Conservation (phyloP, 2,113 vertebrate genomes). For the Chascanopsetta lugubris region DNA sequence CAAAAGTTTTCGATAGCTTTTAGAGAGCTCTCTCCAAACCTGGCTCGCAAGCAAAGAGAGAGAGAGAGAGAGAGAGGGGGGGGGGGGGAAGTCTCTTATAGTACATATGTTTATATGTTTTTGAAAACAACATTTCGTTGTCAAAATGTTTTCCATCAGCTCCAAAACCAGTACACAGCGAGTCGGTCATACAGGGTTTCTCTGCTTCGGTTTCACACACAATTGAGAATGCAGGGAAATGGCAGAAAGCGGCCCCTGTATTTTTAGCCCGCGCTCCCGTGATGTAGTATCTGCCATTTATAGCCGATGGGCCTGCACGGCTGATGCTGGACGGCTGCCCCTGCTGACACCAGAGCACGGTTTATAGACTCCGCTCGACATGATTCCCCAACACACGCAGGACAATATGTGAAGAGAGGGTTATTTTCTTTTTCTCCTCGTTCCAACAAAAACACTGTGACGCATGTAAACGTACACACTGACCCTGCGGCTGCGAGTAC, state of each 20-base stretch:
- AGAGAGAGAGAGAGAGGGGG: slow-evolving; percentile 7
- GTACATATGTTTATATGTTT: slow-evolving; percentile 7
- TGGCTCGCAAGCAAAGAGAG: slow-evolving; percentile 29
- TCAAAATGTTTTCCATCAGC: slow-evolving; percentile 27
- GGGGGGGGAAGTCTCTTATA: slow-evolving; percentile 24
- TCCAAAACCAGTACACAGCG: slow-evolving; percentile 42
- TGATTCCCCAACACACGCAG: background rate
- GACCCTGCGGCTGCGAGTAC: background rate
- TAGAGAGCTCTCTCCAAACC: slow-evolving; percentile 58
- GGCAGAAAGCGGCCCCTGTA: slow-evolving; percentile 48
- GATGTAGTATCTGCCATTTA: slow-evolving; percentile 68
- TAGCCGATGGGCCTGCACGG: slow-evolving; percentile 57
- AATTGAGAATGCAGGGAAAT: slow-evolving; percentile 67
- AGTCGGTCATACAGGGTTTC: background rate
- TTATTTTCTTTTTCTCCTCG: too few relatives aligned
- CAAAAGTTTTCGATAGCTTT: slow-evolving; percentile 72
- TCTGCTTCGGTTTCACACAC: slow-evolving; percentile 46
- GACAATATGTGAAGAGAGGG: background rate
- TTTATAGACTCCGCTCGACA: slow-evolving; percentile 48
- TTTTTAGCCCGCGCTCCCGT: slow-evolving; percentile 64
- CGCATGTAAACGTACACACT: background rate
- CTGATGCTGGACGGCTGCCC: slow-evolving; percentile 51
- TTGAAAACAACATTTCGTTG: too few relatives aligned
- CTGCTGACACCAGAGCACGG: slow-evolving; percentile 45
- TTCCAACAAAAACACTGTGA: background rate